Evolutionary conservation across 2,113 vertebrate species (phyloP), one percentile per base, ranked within the genome.

Genomic region (Myiozetetes cayanensis): DNA sequence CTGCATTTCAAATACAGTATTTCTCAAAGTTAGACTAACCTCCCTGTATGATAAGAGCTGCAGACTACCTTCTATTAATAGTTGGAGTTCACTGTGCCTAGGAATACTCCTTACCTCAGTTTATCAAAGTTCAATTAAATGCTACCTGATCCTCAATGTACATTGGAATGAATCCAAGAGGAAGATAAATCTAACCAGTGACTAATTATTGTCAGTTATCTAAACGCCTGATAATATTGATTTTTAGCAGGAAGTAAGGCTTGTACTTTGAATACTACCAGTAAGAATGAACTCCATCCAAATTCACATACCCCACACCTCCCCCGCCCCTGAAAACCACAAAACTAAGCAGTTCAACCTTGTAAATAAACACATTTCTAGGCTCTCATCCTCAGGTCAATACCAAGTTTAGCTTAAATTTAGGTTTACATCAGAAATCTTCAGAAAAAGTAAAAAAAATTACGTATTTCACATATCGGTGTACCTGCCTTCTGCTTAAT

Each of bases 271-370:
- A 72, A 78, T 35, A 71, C 14, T 74, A 39, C 20, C 4, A 41
- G 3, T 17, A 73, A 78, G 20, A 50, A 82, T 4, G 7, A 50
- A 61, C 14, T 76, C 30, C 33, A 52, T 8, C 2, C 21, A 16
- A 59, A 37, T 18, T 24, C 14, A 6, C 13, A 12, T 12, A 41
- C 39, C 39, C 39, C 12, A 41, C 39, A 41, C 39, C 39, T 41
- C 28, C 24, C 2, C 2, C 5, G 2, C 4, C 21, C 20, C 5
- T 7, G 2, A 52, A 53, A 61, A 25, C 3, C 1, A 8, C 10
- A 39, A 37, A 81, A 78, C 11, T 30, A 52, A 67, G 39, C 50
- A 59, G 44, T 14, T 70, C 12, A 87, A 46, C 18, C 12, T 73
- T 61, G 18, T 28, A 61, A 78, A 75, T 10, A 67, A 68, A 41